Conservation (phyloP, 2,797 vertebrate genomes). For the Cirrhinus molitorella region DNA sequence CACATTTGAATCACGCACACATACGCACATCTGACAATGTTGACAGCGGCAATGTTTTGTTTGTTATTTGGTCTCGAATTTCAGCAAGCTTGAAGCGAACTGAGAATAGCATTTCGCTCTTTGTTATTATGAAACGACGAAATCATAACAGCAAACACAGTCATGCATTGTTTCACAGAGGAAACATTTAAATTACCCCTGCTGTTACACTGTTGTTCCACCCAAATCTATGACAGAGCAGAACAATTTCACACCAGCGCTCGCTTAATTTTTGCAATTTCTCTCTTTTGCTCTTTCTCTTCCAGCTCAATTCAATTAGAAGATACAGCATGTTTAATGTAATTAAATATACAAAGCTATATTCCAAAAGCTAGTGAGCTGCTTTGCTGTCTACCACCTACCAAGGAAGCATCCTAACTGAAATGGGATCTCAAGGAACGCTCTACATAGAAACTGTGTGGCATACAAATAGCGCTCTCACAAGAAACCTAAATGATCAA, state of each 20-base stretch:
- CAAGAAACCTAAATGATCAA: background rate
- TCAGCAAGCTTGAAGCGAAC: constrained; percentile 25
- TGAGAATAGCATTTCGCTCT: constrained; percentile 22
- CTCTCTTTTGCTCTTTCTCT: constrained; percentile 32
- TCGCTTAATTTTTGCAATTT: constrained; percentile 19
- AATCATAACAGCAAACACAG: constrained; percentile 39
- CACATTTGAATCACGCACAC: background rate
- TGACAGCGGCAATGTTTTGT: constrained; percentile 8
- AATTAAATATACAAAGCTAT: constrained; percentile 35
- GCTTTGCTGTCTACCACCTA: constrained; percentile 7
- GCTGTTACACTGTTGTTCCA: constrained; percentile 38
- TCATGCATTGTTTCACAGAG: constrained; percentile 44
- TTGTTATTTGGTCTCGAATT: constrained; percentile 18
- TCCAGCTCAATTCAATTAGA: constrained; percentile 46
- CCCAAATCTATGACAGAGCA: constrained; percentile 42
- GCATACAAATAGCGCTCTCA: background rate
- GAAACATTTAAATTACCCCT: constrained; percentile 44
- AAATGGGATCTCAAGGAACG: background rate
- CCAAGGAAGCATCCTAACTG: background rate
- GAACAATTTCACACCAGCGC: constrained; percentile 46
- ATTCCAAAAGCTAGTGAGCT: constrained; percentile 7
- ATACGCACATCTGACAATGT: constrained; percentile 3
- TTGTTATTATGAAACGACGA: constrained; percentile 33
- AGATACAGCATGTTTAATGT: constrained; percentile 40
- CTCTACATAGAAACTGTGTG: constrained; percentile 4